phyloP scores from a whole-genome alignment of 92 coral and sea anemone genomes.

The Epizoanthus fatuus region DNA sequence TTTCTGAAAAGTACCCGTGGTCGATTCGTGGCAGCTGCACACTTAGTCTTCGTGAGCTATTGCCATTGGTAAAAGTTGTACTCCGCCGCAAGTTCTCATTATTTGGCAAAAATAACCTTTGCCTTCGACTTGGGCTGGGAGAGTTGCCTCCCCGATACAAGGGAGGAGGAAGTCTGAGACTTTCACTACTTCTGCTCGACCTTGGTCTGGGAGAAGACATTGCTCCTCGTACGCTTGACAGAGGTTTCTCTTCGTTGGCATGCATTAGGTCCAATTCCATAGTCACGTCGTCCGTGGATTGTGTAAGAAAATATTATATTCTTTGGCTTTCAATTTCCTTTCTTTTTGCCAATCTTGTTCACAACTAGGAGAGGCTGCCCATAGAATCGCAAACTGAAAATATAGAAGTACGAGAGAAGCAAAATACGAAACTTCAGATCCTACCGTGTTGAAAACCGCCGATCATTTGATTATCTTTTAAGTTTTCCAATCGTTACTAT shows the following conservation, averaged over 20 bases:
- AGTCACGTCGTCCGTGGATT: neutral
- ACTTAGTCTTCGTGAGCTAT: constrained; percentile 1
- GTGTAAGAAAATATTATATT: neutral
- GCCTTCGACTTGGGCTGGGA: neutral
- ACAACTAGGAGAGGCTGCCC: neutral
- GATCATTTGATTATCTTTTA: neutral
- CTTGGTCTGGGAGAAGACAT: constrained; percentile 1
- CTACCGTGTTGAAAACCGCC: neutral
- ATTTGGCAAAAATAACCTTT: constrained; percentile 1
- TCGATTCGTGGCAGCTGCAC: constrained; percentile 12
- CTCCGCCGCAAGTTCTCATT: neutral
- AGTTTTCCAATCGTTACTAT: neutral
- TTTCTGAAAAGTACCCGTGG: neutral
- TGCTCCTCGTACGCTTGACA: no score
- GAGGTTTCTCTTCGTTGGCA: no score
- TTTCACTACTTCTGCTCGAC: neutral
- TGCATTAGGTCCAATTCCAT: neutral
- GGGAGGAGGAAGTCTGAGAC: neutral
- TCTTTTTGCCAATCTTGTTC: neutral
- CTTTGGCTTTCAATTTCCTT: neutral
- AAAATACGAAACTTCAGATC: neutral
- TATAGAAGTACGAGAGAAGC: neutral
- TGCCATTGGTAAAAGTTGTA: neutral
- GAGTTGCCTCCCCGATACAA: no score
- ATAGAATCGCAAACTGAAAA: neutral